Base-by-base conservation (phyloP, 2,888 invertebrate species). In the Leuctra nigra region DNA sequence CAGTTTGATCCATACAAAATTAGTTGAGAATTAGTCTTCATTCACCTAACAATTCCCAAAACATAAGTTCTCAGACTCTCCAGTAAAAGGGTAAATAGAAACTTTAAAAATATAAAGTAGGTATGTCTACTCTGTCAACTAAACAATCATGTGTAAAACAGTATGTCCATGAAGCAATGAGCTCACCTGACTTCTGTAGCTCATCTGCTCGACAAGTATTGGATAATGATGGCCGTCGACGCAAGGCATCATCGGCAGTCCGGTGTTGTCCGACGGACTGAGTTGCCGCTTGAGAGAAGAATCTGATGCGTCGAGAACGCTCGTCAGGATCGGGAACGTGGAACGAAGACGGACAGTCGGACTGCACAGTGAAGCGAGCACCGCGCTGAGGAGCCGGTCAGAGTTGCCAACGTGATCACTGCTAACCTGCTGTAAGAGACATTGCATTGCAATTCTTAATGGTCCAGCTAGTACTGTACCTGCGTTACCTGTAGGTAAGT, bases 291-390 rank as follows among this genome's bases (percentile, higher is more conserved):
- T 78, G 62, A 73, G 67, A 22, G 68, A 70, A 18, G 58, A 57
- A 57, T 78, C 72, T 2, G 75, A 75, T 62, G 72, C 75, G 50
- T 74, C 73, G 67, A 70, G 70, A 11, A 71, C 69, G 48, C 71
- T 72, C 50, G 65, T 81, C 54, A 87, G 73, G 57, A 88, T 79
- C 6, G 89, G 88, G 71, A 89, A 85, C 23, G 87, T 86, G 57
- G 82, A 83, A 29, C 87, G 79, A 25, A 90, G 72, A 59, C 87
- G 80, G 16, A 89, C 82, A 1, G 82, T 80, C 0, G 89, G 86
- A 44, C 84, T 84, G 67, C 92, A 91, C 61, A 96, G 76, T 0
- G 95, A 88, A 41, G 91, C 89, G 60, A 93, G 77, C 2, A 92
- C 86, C 0, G 94, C 86, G 61, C 87, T 86, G 53, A 91, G 69